Conservation (phyloP, 2,797 vertebrate species). For the Leuciscus waleckii region DNA sequence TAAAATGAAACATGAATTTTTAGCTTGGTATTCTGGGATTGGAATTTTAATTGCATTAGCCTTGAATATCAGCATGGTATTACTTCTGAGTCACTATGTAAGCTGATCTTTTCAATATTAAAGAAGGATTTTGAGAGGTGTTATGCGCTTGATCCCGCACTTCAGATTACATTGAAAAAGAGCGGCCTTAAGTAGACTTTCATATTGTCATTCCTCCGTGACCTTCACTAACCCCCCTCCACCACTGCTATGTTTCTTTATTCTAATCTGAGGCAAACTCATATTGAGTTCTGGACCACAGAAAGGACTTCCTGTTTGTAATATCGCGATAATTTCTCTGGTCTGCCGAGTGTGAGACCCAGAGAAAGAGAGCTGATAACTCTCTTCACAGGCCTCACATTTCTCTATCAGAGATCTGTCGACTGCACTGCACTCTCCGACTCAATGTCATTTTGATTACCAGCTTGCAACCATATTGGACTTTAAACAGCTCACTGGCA, state of each 20-base stretch:
- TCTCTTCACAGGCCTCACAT: slow-evolving; percentile 31
- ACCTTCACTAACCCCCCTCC: slow-evolving; percentile 7
- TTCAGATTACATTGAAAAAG: slow-evolving; percentile 31
- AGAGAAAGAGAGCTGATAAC: slow-evolving; percentile 46
- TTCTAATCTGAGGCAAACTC: slow-evolving; percentile 62
- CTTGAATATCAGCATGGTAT: slow-evolving; percentile 16
- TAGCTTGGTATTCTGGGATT: neutral
- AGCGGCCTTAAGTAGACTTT: neutral
- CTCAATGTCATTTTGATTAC: slow-evolving; percentile 55
- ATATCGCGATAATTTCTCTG: slow-evolving; percentile 36
- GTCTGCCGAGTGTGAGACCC: slow-evolving; percentile 38
- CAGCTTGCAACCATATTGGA: slow-evolving; percentile 47
- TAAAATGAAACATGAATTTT: neutral
- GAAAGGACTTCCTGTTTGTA: slow-evolving; percentile 54
- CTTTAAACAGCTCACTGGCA: slow-evolving; percentile 43
- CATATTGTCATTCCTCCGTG: slow-evolving; percentile 22
- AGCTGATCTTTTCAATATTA: slow-evolving; percentile 23
- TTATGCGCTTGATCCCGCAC: slow-evolving; percentile 33
- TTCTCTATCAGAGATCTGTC: slow-evolving; percentile 55
- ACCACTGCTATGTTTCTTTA: slow-evolving; percentile 42
- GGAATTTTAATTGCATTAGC: slow-evolving; percentile 7
- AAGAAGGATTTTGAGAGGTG: slow-evolving; percentile 23
- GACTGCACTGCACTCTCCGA: slow-evolving; percentile 27
- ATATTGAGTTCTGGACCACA: slow-evolving; percentile 65
- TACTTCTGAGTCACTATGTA: neutral